Conservation (phyloP, 2,113 vertebrate genomes). For the Crypturellus undulatus region DNA sequence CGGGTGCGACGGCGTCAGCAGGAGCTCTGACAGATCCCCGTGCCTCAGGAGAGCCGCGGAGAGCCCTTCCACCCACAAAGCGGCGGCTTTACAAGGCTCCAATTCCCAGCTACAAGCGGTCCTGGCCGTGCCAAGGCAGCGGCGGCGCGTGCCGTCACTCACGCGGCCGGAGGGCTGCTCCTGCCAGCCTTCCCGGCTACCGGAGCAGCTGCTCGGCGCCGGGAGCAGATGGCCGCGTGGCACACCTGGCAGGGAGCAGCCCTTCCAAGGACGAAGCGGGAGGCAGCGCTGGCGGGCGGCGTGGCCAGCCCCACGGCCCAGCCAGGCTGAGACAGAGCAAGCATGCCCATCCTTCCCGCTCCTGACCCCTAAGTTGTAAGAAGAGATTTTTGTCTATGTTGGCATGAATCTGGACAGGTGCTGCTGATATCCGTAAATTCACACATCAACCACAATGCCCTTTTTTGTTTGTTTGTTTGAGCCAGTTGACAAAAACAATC, state of each 20-base stretch:
- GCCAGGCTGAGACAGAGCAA: not conserved
- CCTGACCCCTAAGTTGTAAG: not conserved
- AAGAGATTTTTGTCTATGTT: not conserved
- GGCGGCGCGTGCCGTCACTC: conserved; percentile 74
- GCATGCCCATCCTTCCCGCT: not conserved
- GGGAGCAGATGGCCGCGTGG: conserved; percentile 79
- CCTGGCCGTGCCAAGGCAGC: conserved; percentile 75
- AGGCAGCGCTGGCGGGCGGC: conserved; percentile 6
- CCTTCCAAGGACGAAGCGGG: conserved; percentile 76
- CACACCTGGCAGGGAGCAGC: conserved; percentile 78
- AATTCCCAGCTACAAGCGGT: conserved; percentile 72
- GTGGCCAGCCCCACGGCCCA: not conserved
- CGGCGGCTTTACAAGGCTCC: conserved; percentile 70
- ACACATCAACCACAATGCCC: not conserved
- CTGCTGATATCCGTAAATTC: not conserved
- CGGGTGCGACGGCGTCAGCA: fast-evolving
- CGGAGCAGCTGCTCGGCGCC: conserved; percentile 70
- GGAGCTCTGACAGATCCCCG: conserved; percentile 3
- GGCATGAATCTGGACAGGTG: not conserved
- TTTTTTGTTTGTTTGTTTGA: conserved; percentile 26
- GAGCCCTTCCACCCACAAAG: not conserved
- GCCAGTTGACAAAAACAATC: conserved; percentile 40
- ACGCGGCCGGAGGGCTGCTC: conserved; percentile 70
- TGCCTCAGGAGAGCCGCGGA: not conserved
- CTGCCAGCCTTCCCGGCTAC: conserved; percentile 75